Conservation (phyloP, 2,888 invertebrate species). For the Diarsia brunnea region DNA sequence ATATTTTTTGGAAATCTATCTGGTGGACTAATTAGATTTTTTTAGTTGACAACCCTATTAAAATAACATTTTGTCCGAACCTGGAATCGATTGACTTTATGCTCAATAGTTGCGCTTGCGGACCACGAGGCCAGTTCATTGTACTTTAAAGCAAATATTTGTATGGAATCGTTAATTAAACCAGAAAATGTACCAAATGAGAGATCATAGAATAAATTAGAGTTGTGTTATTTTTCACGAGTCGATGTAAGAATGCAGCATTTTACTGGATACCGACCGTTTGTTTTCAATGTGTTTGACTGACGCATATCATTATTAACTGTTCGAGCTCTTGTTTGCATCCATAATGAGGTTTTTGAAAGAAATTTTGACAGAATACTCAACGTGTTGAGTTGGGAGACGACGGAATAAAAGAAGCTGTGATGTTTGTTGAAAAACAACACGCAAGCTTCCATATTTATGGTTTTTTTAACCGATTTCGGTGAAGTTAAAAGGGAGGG, state of each 20-base stretch:
- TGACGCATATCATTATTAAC: constrained; percentile 64
- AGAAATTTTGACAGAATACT: constrained; percentile 41
- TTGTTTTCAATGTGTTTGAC: constrained; percentile 78
- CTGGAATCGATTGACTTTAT: too few species aligned
- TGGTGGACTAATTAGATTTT: too few species aligned
- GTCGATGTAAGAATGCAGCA: constrained; percentile 81
- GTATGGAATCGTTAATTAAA: constrained; percentile 84
- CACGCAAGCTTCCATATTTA: constrained; percentile 13
- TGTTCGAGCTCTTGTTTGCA: constrained; percentile 54
- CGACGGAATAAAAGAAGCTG: constrained; percentile 19
- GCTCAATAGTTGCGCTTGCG: too few species aligned
- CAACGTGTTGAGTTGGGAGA: constrained; percentile 20
- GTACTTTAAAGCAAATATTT: constrained; percentile 82
- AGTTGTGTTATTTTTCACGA: constrained; percentile 84
- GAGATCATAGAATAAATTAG: constrained; percentile 88
- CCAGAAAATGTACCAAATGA: constrained; percentile 77
- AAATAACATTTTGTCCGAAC: too few species aligned
- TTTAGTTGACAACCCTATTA: too few species aligned
- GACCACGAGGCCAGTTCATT: constrained; percentile 71
- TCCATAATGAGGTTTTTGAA: constrained; percentile 63
- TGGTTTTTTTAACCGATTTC: not conserved
- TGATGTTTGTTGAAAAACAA: constrained; percentile 39
- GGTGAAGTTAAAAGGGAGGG: not conserved
- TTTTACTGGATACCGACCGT: constrained; percentile 80
- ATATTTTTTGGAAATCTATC: too few species aligned